These are phyloP conservation scores for Chroicocephalus ridibundus DNA, from an alignment of 2,113 vertebrate genomes.

Conservation along the genomic window DNA sequence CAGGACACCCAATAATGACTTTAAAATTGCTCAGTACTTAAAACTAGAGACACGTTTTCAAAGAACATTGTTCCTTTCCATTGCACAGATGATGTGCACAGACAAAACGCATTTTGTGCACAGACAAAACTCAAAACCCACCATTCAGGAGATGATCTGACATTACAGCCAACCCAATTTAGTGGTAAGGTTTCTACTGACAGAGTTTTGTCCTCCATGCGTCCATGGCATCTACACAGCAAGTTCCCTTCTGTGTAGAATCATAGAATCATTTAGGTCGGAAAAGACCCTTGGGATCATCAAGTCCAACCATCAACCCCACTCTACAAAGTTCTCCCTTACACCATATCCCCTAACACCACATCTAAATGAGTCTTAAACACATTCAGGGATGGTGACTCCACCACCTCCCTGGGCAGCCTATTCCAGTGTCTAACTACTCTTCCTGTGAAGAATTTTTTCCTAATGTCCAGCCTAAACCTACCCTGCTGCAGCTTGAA, in stretches of 20 bases:
- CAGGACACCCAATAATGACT: neutral
- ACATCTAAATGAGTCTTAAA: too few species aligned
- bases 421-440: too few species aligned
- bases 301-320: too few species aligned
- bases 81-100: neutral
- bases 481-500: too few species aligned
- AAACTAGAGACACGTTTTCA: neutral
- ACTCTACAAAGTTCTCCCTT: too few species aligned
- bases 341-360: too few species aligned
- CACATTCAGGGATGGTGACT: too few species aligned
- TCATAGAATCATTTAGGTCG: too few species aligned
- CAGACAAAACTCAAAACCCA: neutral
- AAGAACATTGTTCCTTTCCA: neutral
- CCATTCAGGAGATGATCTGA: neutral
- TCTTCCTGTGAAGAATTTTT: too few species aligned
- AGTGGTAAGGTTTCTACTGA: neutral
- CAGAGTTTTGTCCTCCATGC: neutral
- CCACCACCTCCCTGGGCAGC: too few species aligned
- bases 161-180: neutral
- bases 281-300: too few species aligned
- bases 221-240: neutral
- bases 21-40: neutral
- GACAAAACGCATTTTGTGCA: neutral
- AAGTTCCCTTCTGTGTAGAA: neutral
- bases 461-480: too few species aligned